Evolutionary conservation across 2,113 vertebrate genomes (phyloP).

Genomic region (Lophius piscatorius): DNA sequence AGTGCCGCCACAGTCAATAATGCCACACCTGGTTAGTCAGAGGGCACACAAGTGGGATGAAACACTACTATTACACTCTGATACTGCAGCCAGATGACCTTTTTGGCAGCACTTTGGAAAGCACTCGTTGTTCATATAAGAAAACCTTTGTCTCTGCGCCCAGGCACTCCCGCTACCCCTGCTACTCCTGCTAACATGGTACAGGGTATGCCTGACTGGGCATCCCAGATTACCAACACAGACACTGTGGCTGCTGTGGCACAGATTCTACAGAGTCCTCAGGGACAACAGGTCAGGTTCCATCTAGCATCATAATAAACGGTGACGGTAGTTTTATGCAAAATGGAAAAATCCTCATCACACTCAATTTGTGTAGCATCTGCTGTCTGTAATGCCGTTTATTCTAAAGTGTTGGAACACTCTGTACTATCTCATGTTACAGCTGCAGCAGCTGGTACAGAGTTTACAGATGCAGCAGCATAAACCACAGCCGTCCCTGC

Average conservation of each 20-base stretch:
- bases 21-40: conserved; percentile 91
- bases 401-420: not conserved
- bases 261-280: conserved; percentile 97
- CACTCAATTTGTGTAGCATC: not conserved
- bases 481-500: conserved; percentile 95
- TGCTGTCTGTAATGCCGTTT: not conserved
- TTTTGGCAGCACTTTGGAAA: not conserved
- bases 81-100: not conserved
- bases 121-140: not conserved
- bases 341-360: not conserved
- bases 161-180: conserved; percentile 95
- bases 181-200: conserved; percentile 95
- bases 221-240: conserved; percentile 95
- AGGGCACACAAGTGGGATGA: not conserved
- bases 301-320: not conserved
- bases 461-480: conserved; percentile 97
- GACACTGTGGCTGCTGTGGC: conserved; percentile 97
- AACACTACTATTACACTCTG: not conserved
- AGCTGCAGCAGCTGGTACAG: conserved; percentile 98
- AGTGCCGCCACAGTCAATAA: conserved; percentile 89
- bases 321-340: no score
- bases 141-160: not conserved
- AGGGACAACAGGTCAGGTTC: conserved; percentile 94
- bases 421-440: conserved; percentile 14
- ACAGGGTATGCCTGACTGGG: conserved; percentile 95